Evolutionary conservation across 2,888 invertebrate species (phyloP), one percentile per base, ranked within the genome.

Genomic region (Anthophora plumipes): DNA sequence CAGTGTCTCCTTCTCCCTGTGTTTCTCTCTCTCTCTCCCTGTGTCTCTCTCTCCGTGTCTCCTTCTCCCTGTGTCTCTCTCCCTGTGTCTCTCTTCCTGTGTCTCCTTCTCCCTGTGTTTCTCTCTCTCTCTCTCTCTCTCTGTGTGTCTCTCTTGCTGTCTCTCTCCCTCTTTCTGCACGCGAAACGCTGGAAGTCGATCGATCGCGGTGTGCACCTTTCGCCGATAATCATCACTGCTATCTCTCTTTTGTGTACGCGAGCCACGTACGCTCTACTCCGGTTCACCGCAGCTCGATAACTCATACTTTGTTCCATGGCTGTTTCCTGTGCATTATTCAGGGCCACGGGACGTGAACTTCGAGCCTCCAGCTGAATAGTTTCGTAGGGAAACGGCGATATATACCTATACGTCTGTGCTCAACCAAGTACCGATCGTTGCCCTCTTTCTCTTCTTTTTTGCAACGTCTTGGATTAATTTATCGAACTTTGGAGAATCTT

Each of bases 211-310:
- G 61, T 41, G 22, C 60, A n/a, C 39, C 57, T 61, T 55, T 25
- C 22, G 0, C 63, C 74, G 78, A 78, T 78, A 78, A 74, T 74
- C 61, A 78, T 78, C 68, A 25, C 17, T n/a, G 55, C 66, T 73
- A 64, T 63, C 59, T 66, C 59, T 66, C 73, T 77, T 77, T 71
- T 50, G 63, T 50, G 1, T 41, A 37, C 63, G 54, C 22, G 11
- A 17, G 37, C 48, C n/a, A 11, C 17, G 60, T 25, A 54, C 55
- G 37, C 31, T 9, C 8, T 0, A 25, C 31, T 4, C 31, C 25
- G 6, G 37, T 11, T 17, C 5, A 3, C 57, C 31, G 31, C 31
- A 4, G 52, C 50, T 72, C 77, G 77, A 77, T 72, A 72, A 72
- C 72, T 72, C 66, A 77, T 72, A 77, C 72, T 77, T 72, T 71